phyloP scores from a whole-genome alignment of 2,888 invertebrate species.

The Prenolepis imparis region DNA sequence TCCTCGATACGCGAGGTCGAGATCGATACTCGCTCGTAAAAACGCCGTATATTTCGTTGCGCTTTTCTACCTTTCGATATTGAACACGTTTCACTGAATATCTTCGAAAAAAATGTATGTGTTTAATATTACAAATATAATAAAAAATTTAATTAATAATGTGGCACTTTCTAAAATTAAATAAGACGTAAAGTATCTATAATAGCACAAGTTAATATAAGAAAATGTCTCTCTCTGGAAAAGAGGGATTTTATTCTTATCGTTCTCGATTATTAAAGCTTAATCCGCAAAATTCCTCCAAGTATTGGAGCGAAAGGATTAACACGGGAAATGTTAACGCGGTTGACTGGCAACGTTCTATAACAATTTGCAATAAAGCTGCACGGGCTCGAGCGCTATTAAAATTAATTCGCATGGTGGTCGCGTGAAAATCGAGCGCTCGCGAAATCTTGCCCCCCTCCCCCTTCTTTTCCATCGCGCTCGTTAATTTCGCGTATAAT shows the following conservation, averaged over 20 bases:
- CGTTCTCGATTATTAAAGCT: not conserved
- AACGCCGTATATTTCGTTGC: not conserved
- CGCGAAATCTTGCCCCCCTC: constrained; percentile 17
- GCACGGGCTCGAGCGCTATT: constrained; percentile 11
- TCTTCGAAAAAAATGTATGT: not conserved
- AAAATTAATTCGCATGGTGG: constrained; percentile 50
- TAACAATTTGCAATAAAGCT: constrained; percentile 38
- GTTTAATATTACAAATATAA: not conserved
- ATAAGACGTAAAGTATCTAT: not conserved
- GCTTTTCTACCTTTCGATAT: not conserved
- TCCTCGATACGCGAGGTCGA: not conserved
- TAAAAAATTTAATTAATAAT: not conserved
- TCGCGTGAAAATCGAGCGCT: constrained; percentile 30
- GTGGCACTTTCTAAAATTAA: not conserved
- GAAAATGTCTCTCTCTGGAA: not conserved
- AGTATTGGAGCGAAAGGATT: not conserved
- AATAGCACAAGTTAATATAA: not conserved
- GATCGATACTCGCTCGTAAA: constrained; percentile 24
- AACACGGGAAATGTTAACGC: constrained; percentile 21
- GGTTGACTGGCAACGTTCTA: not conserved
- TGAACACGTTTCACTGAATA: not conserved
- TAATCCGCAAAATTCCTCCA: not conserved
- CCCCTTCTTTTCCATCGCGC: constrained; percentile 17
- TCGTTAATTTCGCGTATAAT: constrained; percentile 57
- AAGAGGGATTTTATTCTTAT: constrained; percentile 3